These are phyloP conservation scores for Struthio camelus DNA, from an alignment of 2,113 vertebrate species.

Conservation along the genomic window DNA sequence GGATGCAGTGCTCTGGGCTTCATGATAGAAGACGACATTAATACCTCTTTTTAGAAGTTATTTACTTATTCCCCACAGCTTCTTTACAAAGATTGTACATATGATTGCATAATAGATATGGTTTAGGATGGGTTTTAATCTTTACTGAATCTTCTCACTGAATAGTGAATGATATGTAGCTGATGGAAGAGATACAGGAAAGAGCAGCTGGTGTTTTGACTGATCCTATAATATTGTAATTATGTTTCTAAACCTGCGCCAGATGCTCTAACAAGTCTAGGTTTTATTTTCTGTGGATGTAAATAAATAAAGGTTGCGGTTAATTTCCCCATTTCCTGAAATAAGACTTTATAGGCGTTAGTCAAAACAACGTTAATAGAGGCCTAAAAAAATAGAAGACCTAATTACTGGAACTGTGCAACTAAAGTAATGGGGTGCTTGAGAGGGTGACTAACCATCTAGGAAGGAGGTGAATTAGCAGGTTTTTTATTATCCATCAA, in stretches of 20 bases:
- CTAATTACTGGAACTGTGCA: not conserved
- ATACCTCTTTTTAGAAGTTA: not conserved
- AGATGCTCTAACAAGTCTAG: slow-evolving; percentile 8
- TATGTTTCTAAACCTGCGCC: slow-evolving; percentile 14
- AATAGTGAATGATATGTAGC: slow-evolving; percentile 23
- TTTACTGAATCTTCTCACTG: slow-evolving; percentile 26
- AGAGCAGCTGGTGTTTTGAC: slow-evolving; percentile 53
- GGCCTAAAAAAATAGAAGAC: not conserved
- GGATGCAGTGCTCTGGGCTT: not conserved
- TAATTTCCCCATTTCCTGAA: slow-evolving; percentile 53
- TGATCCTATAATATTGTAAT: slow-evolving; percentile 44
- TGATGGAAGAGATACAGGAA: slow-evolving; percentile 37
- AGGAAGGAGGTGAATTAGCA: not conserved
- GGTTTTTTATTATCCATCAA: not conserved
- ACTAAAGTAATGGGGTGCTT: not conserved
- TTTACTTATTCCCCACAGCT: not conserved
- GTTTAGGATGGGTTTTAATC: slow-evolving; percentile 39
- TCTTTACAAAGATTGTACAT: slow-evolving; percentile 31
- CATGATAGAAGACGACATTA: not conserved
- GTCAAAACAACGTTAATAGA: slow-evolving; percentile 1
- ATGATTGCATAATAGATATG: slow-evolving; percentile 14
- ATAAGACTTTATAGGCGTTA: slow-evolving; percentile 8
- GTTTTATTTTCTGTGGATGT: slow-evolving; percentile 36
- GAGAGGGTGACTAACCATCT: not conserved
- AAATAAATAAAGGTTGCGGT: slow-evolving; percentile 50